These are phyloP conservation scores for Eretmocerus hayati DNA, from an alignment of 2,888 invertebrate genomes.

Conservation along the genomic window DNA sequence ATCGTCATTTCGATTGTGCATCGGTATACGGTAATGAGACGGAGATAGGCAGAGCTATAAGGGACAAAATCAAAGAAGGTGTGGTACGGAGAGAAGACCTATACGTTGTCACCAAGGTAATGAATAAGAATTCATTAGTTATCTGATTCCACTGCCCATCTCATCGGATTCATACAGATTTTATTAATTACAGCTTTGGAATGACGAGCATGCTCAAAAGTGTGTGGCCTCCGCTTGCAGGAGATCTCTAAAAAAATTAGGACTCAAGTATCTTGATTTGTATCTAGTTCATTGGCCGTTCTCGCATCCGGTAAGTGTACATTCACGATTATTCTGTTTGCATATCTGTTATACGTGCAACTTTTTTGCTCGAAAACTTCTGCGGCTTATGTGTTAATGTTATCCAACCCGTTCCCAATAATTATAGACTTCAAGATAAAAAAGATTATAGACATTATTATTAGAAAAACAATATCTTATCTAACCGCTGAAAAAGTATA, in stretches of 20 bases:
- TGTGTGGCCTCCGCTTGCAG: slow-evolving; percentile 30
- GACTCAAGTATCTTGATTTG: slow-evolving; percentile 68
- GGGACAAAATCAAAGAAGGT: slow-evolving; percentile 43
- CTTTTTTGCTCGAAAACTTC: too few species aligned
- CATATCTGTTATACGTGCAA: too few species aligned
- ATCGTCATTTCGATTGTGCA: slow-evolving; percentile 58
- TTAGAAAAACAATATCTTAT: slow-evolving; percentile 3
- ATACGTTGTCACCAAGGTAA: slow-evolving; percentile 45
- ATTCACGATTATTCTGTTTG: too few species aligned
- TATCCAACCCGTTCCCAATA: too few species aligned
- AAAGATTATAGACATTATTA: slow-evolving; percentile 2
- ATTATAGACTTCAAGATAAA: too few species aligned
- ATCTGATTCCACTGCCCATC: too few species aligned
- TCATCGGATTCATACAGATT: neutral
- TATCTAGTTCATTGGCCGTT: slow-evolving; percentile 90
- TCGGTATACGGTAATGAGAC: slow-evolving; percentile 45
- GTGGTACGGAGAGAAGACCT: slow-evolving; percentile 46
- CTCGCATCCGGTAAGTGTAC: slow-evolving; percentile 50
- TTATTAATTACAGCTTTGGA: slow-evolving; percentile 46
- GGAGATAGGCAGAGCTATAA: slow-evolving; percentile 45
- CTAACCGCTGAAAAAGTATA: too few species aligned
- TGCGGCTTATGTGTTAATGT: too few species aligned
- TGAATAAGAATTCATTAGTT: neutral
- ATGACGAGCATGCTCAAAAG: slow-evolving; percentile 54
- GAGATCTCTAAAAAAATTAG: slow-evolving; percentile 43